phyloP scores from a whole-genome alignment of 2,113 vertebrate species.

The Carettochelys insculpta region DNA sequence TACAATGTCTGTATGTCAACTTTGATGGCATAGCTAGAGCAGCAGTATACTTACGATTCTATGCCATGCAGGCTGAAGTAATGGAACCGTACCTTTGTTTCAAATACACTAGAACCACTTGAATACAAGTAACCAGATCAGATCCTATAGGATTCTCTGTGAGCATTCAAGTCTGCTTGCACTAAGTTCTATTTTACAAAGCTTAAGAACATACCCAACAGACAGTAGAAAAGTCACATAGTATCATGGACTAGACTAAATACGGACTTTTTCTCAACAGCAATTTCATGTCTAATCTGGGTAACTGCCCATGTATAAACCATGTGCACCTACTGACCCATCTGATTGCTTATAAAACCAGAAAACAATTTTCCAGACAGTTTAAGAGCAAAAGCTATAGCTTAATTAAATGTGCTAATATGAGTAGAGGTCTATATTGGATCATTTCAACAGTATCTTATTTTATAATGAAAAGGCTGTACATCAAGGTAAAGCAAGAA shows the following conservation, averaged over 20 bases:
- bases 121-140: neutral
- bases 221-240: neutral
- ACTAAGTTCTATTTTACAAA: neutral
- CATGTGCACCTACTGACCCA: neutral
- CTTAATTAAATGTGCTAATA: neutral
- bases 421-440: fast-evolving
- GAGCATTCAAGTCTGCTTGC: neutral
- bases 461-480: neutral
- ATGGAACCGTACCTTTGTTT: neutral
- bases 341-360: neutral
- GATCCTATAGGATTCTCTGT: neutral
- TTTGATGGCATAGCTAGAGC: neutral
- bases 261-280: neutral
- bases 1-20: neutral
- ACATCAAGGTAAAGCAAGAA: neutral
- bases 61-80: neutral
- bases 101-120: neutral
- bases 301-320: neutral
- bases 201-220: neutral
- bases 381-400: neutral
- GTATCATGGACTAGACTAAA: neutral
- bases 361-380: neutral
- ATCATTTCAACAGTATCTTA: neutral
- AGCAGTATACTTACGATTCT: neutral
- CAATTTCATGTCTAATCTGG: neutral